Evolutionary conservation across 1,140 invertebrate genomes (phyloP), one percentile per base, ranked within the genome.

Genomic region (Zeugodacus cucurbitae): DNA sequence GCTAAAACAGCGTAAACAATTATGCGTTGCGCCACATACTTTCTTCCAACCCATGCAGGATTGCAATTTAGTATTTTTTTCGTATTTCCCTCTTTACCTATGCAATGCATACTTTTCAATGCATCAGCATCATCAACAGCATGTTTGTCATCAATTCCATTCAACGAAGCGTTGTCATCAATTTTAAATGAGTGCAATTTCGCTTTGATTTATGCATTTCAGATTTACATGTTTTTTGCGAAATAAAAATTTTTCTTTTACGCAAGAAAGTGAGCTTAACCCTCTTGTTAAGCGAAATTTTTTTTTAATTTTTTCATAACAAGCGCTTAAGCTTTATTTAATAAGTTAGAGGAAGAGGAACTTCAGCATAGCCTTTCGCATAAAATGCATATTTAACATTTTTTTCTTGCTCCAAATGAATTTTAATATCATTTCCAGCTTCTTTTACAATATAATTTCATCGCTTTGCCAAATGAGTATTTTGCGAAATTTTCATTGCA

Each of bases 181-280:
- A 82, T 48, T 82, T 82, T 82, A 82, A 82, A 82, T 82, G 74
- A 82, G 41, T 82, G 74, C 74, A 82, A 82, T 82, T 82, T 82
- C 41, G 74, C 74, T 82, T 82, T 82, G 74, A 82, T 82, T 82
- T 82, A 48, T 82, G 74, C 74, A 48, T 82, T 44, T 82, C 22
- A 74, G 22, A 74, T 37, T 7, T 48, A 7, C 10, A n/a, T 78
- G 48, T 82, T 78, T 78, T n/a, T 82, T 41, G 11, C 32, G 10
- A 7, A 62, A n/a, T n/a, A 62, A 62, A 62, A 22, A 70, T 17
- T 3, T 32, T 70, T 70, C 32, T 34, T 64, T 41, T 78, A 26
- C 74, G 20, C 5, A 74, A n/a, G n/a, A n/a, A 74, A 82, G 26
- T 82, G 26, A 82, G 37, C 74, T 48, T 48, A 44, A 8, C 74